Evolutionary conservation across 2,888 invertebrate species (phyloP).

Genomic region (Plebejus argus): DNA sequence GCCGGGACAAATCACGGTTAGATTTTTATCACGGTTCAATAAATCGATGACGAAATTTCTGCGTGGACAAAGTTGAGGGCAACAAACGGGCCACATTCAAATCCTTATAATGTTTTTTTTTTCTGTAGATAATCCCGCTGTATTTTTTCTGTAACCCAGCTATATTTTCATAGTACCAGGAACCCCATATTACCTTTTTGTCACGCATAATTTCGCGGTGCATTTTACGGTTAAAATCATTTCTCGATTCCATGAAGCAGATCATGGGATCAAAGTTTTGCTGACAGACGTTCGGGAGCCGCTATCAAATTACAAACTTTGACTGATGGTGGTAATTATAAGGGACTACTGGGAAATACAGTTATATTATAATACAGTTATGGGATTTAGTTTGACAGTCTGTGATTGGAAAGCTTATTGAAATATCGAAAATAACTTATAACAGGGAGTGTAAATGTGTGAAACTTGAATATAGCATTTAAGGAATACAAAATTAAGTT

Average conservation of each 20-base stretch:
- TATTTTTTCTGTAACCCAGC: not conserved
- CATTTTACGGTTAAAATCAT: not conserved
- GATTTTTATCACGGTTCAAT: too few relatives aligned
- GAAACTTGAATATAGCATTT: too few relatives aligned
- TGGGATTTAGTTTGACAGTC: not conserved
- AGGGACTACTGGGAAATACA: not conserved
- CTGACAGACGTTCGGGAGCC: conserved; percentile 10
- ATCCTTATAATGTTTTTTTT: not conserved
- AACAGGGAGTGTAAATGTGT: too few relatives aligned
- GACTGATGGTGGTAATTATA: conserved; percentile 1
- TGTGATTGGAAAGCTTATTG: too few relatives aligned
- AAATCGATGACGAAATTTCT: too few relatives aligned
- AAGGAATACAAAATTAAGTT: too few relatives aligned
- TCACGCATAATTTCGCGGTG: conserved; percentile 1
- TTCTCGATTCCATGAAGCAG: not conserved
- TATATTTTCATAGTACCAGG: not conserved
- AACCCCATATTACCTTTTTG: not conserved
- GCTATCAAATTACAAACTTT: not conserved
- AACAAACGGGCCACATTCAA: too few relatives aligned
- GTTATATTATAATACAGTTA: not conserved
- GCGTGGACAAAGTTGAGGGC: too few relatives aligned
- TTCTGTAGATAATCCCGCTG: too few relatives aligned
- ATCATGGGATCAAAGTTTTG: not conserved
- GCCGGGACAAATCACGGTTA: too few relatives aligned
- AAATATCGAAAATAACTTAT: too few relatives aligned